Conservation (phyloP, 1,140 invertebrate genomes). For the Hyles vespertilio region DNA sequence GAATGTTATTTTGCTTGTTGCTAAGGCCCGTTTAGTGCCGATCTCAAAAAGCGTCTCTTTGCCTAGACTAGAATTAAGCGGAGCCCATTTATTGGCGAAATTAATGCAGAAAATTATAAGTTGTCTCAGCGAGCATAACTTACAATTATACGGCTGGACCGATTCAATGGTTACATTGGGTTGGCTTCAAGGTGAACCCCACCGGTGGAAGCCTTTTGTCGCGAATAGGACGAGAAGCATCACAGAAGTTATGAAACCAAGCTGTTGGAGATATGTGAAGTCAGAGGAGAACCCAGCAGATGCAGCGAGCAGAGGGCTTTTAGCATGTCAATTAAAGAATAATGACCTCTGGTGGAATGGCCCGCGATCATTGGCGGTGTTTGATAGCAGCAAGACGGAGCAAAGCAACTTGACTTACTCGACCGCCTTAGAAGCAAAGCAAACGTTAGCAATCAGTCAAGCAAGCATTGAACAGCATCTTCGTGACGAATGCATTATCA, state of each 20-base stretch:
- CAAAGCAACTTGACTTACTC: constrained; percentile 9
- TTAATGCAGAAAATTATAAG: constrained; percentile 11
- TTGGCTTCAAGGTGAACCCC: constrained; percentile 19
- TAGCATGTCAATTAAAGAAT: constrained; percentile 14
- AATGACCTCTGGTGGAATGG: constrained; percentile 26
- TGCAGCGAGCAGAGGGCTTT: constrained; percentile 26
- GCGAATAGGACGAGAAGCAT: constrained; percentile 8
- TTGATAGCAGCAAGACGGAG: constrained; percentile 1
- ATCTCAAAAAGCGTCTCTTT: constrained; percentile 4
- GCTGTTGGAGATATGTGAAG: constrained; percentile 24
- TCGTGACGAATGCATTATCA: constrained; percentile 16
- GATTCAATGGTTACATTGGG: constrained; percentile 19
- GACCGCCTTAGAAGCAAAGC: constrained; percentile 12
- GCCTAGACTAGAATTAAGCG: constrained; percentile 12
- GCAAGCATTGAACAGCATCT: constrained; percentile 9
- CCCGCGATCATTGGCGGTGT: constrained; percentile 17
- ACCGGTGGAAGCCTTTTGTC: constrained; percentile 15
- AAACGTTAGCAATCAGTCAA: constrained; percentile 8
- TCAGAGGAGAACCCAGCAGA: constrained; percentile 29
- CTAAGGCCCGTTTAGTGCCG: constrained; percentile 16
- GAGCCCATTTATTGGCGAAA: constrained; percentile 16
- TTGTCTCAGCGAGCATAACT: constrained; percentile 5
- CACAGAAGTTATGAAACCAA: constrained; percentile 14
- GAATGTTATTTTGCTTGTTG: constrained; percentile 12
- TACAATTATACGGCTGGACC: constrained; percentile 13